Evolutionary conservation across 2,888 invertebrate species (phyloP).

Genomic region (Mechanitis messenoides): DNA sequence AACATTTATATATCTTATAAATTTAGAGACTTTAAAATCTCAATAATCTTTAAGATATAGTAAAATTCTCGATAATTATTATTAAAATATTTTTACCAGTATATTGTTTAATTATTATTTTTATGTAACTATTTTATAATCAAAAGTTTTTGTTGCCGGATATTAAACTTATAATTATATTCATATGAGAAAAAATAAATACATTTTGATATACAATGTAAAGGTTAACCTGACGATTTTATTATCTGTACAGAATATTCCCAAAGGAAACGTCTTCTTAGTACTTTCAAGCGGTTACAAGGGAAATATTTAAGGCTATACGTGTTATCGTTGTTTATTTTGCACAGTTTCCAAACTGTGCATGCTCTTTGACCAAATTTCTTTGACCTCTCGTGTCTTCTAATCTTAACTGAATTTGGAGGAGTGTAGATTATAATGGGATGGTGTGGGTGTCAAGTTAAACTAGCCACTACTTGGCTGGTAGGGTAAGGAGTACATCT

Average conservation of each 20-base stretch:
- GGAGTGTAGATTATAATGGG: conserved; percentile 23
- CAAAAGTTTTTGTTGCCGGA: too few relatives aligned
- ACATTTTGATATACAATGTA: background rate
- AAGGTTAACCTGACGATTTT: background rate
- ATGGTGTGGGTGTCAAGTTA: conserved; percentile 38
- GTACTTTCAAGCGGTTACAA: conserved; percentile 22
- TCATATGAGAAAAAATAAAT: too few relatives aligned
- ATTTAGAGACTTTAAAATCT: too few relatives aligned
- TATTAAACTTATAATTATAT: too few relatives aligned
- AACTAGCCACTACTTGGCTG: conserved; percentile 43
- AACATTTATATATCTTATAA: too few relatives aligned
- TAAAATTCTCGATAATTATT: too few relatives aligned
- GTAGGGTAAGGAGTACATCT: conserved; percentile 61
- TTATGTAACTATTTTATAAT: too few relatives aligned
- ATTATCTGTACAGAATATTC: conserved; percentile 7
- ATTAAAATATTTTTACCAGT: too few relatives aligned
- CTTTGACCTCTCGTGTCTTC: conserved; percentile 31
- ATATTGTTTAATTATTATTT: too few relatives aligned
- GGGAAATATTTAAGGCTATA: conserved; percentile 48
- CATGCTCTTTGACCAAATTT: conserved; percentile 29
- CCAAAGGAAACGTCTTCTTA: conserved; percentile 16
- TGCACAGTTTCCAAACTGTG: conserved; percentile 58
- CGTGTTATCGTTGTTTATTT: conserved; percentile 67
- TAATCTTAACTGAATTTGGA: conserved; percentile 22
- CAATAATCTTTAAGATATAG: too few relatives aligned